A percentile compares a stretch with the other conserved stretches of the same genome.
These are phyloP conservation scores for Eupithecia vulgata DNA, from an alignment of 2,888 invertebrate species.

Conservation along the genomic window DNA sequence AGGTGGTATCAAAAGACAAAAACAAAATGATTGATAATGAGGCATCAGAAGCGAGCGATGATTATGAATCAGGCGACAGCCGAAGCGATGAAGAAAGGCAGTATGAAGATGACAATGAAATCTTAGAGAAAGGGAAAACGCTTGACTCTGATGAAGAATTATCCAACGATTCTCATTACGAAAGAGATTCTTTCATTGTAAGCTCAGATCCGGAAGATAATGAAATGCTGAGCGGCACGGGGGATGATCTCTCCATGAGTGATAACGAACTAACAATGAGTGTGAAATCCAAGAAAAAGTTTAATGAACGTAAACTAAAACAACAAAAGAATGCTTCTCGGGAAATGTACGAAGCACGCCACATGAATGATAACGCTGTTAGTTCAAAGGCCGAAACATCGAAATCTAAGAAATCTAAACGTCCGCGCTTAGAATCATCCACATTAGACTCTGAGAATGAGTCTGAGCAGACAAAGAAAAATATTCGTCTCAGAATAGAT, in stretches of 20 bases:
- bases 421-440: constrained; percentile 58
- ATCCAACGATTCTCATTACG: constrained; percentile 75
- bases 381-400: constrained; percentile 41
- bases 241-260: constrained; percentile 73
- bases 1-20: constrained; percentile 46
- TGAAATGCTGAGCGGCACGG: constrained; percentile 72
- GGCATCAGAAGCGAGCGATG: constrained; percentile 71
- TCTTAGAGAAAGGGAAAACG: constrained; percentile 79
- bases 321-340: constrained; percentile 75
- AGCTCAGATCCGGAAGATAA: constrained; percentile 78
- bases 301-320: constrained; percentile 69
- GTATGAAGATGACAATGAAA: constrained; percentile 79
- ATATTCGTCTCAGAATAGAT: constrained; percentile 65
- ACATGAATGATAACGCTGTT: constrained; percentile 56
- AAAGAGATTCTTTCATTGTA: constrained; percentile 83
- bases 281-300: constrained; percentile 74
- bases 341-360: constrained; percentile 77
- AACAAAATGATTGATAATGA: constrained; percentile 64
- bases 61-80: constrained; percentile 79
- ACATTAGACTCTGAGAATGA: constrained; percentile 62
- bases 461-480: constrained; percentile 52
- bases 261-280: constrained; percentile 76
- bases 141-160: constrained; percentile 76
- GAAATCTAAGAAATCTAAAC: constrained; percentile 51
- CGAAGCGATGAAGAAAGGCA: constrained; percentile 76